These are phyloP conservation scores for Neria commutata DNA, from an alignment of 2,888 invertebrate species.

Conservation along the genomic window DNA sequence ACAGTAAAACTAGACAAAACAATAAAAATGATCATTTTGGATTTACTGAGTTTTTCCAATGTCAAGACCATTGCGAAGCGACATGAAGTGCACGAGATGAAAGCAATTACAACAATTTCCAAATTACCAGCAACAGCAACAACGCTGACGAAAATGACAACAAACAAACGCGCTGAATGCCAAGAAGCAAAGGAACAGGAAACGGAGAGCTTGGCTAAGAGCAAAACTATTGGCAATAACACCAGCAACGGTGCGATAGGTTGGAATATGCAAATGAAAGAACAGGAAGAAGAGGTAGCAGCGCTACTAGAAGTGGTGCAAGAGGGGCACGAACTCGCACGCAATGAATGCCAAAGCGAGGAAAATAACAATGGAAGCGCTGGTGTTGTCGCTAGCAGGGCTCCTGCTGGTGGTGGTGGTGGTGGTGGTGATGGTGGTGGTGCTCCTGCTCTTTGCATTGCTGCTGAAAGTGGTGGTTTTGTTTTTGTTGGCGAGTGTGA, in stretches of 20 bases:
- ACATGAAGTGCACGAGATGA: not conserved
- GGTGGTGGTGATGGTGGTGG: constrained; percentile 14
- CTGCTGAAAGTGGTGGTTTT: not conserved
- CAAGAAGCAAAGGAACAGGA: too few relatives aligned
- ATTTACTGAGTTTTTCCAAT: constrained; percentile 32
- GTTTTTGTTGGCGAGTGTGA: constrained; percentile 6
- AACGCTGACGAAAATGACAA: constrained; percentile 14
- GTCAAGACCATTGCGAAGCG: not conserved
- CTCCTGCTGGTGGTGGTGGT: constrained; percentile 8
- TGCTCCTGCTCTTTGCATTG: not conserved
- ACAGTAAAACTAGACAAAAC: too few relatives aligned
- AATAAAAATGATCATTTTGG: constrained; percentile 33
- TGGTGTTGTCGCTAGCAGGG: not conserved
- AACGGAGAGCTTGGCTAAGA: not conserved
- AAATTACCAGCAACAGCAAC: constrained; percentile 7
- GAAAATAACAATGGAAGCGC: constrained; percentile 11
- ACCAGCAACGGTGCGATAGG: not conserved
- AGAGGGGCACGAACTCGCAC: not conserved
- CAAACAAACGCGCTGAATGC: constrained; percentile 3
- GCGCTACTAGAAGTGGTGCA: not conserved
- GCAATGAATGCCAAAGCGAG: not conserved
- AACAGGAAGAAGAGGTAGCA: constrained; percentile 1
- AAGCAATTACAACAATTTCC: not conserved
- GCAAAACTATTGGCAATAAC: not conserved
- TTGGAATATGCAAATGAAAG: constrained; percentile 8